Conservation (phyloP, 1,140 invertebrate species). For the Drosophila pallidifrons region DNA sequence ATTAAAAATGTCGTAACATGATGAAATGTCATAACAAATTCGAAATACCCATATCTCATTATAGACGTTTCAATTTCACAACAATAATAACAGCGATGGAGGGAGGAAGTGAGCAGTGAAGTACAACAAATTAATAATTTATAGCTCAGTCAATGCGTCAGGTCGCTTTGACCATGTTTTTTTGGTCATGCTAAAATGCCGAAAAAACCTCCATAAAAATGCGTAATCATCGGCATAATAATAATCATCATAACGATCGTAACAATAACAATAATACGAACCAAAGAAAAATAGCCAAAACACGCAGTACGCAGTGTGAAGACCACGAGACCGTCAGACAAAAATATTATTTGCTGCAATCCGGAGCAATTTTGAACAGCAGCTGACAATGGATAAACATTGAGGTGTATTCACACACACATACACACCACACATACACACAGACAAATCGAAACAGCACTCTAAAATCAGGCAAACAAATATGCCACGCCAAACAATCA, state of each 20-base stretch:
- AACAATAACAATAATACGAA: slow-evolving; percentile 4
- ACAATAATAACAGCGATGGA: slow-evolving; percentile 7
- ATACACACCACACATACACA: too few species aligned
- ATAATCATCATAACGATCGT: slow-evolving; percentile 12
- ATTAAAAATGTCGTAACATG: slow-evolving; percentile 33
- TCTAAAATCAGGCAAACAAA: slow-evolving; percentile 47
- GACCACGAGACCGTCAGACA: slow-evolving; percentile 53
- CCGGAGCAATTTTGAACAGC: slow-evolving; percentile 28
- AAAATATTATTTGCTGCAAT: slow-evolving; percentile 51
- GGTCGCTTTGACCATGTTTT: slow-evolving; percentile 50
- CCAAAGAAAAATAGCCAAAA: slow-evolving; percentile 43
- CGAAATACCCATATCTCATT: slow-evolving; percentile 30
- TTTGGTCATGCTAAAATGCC: slow-evolving; percentile 23
- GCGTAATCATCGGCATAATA: slow-evolving; percentile 66
- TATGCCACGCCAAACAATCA: not conserved
- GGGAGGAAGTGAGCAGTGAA: slow-evolving; percentile 2
- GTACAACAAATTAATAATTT: slow-evolving; percentile 65
- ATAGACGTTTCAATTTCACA: slow-evolving; percentile 34
- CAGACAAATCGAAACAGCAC: slow-evolving; percentile 9
- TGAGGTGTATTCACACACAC: not conserved
- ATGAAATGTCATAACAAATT: slow-evolving; percentile 28
- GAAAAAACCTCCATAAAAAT: slow-evolving; percentile 51
- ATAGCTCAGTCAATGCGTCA: slow-evolving; percentile 59
- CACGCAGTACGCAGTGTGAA: slow-evolving; percentile 42
- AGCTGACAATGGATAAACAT: slow-evolving; percentile 62